These are phyloP conservation scores for Malurus melanocephalus DNA, from an alignment of 2,113 vertebrate species.

Conservation along the genomic window DNA sequence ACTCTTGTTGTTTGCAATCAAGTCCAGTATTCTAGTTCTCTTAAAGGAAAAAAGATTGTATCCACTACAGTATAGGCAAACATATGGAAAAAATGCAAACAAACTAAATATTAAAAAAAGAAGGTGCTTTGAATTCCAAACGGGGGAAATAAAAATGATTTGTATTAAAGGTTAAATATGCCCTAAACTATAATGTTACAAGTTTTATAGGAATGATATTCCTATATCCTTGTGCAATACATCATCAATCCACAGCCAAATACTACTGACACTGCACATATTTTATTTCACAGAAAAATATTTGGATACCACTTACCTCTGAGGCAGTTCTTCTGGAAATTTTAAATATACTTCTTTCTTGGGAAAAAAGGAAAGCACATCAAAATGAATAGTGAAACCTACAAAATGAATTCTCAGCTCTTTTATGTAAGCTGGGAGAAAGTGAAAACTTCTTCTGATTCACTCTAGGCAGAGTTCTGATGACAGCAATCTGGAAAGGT, in stretches of 20 bases:
- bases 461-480: background rate
- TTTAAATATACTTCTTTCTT: conserved; percentile 62
- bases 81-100: background rate
- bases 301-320: conserved; percentile 64
- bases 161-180: conserved; percentile 76
- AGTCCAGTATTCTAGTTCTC: background rate
- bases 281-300: conserved; percentile 66
- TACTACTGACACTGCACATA: conserved; percentile 43
- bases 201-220: conserved; percentile 56
- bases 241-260: conserved; percentile 64
- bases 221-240: conserved; percentile 48
- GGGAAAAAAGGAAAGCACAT: conserved; percentile 50
- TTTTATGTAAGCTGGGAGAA: conserved; percentile 22
- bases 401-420: conserved; percentile 49
- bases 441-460: background rate
- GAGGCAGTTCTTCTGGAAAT: conserved; percentile 62
- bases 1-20: conserved; percentile 21
- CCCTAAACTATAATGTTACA: conserved; percentile 59
- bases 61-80: background rate
- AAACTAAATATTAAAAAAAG: background rate
- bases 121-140: conserved; percentile 55
- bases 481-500: background rate
- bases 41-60: conserved; percentile 8
- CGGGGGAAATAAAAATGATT: conserved; percentile 64
- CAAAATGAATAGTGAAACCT: conserved; percentile 57